Evolutionary conservation across 2,113 vertebrate species (phyloP), one percentile per base, ranked within the genome.

Genomic region (Nesoenas mayeri): DNA sequence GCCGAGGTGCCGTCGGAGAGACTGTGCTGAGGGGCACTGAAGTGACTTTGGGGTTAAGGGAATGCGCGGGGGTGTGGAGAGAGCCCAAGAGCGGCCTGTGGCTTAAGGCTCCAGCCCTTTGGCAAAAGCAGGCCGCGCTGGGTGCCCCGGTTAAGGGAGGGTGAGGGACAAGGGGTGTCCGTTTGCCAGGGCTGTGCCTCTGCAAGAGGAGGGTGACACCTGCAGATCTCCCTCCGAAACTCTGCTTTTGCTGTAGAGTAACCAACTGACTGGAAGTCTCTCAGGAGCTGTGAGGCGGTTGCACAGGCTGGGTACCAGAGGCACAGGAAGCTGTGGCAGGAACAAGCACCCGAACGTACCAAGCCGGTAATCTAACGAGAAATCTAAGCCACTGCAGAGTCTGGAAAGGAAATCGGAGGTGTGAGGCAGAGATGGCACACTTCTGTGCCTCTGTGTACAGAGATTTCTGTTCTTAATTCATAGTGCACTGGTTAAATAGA

Each of bases 151-250:
- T 28, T 11, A 6, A 29, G 28, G 24, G 29, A 19, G 22, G 3
- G 1, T 32, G n/a, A 85, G 31, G 56, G 66, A 57, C 15, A 50
- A 73, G 8, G 29, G n/a, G 48, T 15, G 3, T 42, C 53, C 11
- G 53, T 54, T 44, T 62, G 19, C 5, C 32, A 31, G 44, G 42
- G 32, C 31, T 36, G 36, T 28, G 72, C 32, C 29, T 80, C 50
- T 73, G 84, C 90, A 44, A 84, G 80, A 47, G 81, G 90, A 93
- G 81, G 94, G 94, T 87, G 96, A 94, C 94, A 88, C 85, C 94
- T 96, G 91, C 88, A 75, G 93, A 53, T 79, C 74, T 94, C 28
- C 58, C 21, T 77, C 60, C 73, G 90, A 65, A 85, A 94, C 91
- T 51, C 50, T 9, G 2, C 44, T 83, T 61, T 40, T 77, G n/a